Base-by-base conservation (phyloP, 2,888 invertebrate genomes). In the Reticulitermes lucifugus region DNA sequence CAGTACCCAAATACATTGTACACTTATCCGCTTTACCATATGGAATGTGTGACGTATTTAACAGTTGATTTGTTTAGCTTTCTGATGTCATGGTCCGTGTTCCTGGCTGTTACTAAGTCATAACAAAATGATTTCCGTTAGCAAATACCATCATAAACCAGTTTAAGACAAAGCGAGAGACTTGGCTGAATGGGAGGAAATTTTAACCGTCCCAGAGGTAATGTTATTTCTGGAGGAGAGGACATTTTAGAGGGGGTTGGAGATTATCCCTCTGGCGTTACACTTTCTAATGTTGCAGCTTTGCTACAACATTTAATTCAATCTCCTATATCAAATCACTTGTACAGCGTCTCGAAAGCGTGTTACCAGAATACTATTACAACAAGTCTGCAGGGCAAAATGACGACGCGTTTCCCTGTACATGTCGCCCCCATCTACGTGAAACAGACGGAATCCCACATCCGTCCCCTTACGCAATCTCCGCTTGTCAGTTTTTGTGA, bases 281-380 rank as follows among this genome's bases (percentile, higher is more conserved):
- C 70, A 81, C 65, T 81, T 81, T 81, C 81, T 81, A 81, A 81
- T 81, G 81, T 81, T 81, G 46, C 81, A 81, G 81, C 81, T 46
- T 81, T 81, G 43, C 70, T 83, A 83, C 85, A 83, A 79, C 85
- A 85, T 51, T 85, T 85, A 85, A 59, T 79, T 83, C 71, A 85
- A 85, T 83, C 83, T 85, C 85, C 85, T 83, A 85, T 81, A 81
- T 85, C 83, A 83, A 85, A 85, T 85, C 85, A 83, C 79, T 73
- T 85, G 70, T 29, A 46, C 77, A n/a, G 51, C 77, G 4, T 81
- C 81, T n/a, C 65, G 65, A 25, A 65, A 65, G 25, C 65, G 22
- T 29, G 65, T n/a, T 70, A 80, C 29, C 60, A 25, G 55, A 81
- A 25, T 65, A 46, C 81, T 46, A 46, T 81, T 81, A 70, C 81